These are phyloP conservation scores for Heteromurus nitidus DNA, from an alignment of 2,888 invertebrate genomes.

Conservation along the genomic window DNA sequence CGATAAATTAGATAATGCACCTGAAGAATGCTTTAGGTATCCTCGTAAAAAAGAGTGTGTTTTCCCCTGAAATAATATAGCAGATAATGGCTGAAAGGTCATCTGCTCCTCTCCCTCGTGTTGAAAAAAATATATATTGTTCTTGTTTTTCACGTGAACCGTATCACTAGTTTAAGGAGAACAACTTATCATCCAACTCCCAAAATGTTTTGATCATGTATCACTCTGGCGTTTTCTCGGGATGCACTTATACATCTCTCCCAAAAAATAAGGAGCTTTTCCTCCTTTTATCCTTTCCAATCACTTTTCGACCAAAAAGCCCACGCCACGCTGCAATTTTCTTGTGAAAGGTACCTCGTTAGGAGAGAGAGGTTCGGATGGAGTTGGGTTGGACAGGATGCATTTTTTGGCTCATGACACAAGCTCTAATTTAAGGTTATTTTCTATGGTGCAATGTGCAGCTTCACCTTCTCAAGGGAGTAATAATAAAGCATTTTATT, in stretches of 20 bases:
- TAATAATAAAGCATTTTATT: too few relatives aligned
- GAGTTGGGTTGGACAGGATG: too few relatives aligned
- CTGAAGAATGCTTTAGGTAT: constrained; percentile 8
- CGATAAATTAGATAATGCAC: not conserved
- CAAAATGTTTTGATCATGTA: not conserved
- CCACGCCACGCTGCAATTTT: not conserved
- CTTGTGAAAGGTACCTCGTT: constrained; percentile 3
- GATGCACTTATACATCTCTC: not conserved
- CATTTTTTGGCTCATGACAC: too few relatives aligned
- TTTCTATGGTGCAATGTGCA: too few relatives aligned
- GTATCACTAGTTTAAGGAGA: constrained; percentile 22
- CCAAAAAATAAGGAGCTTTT: not conserved
- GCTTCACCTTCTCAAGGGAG: too few relatives aligned
- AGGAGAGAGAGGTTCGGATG: too few relatives aligned
- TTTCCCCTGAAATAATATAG: constrained; percentile 1
- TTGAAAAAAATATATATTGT: not conserved
- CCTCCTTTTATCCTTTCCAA: not conserved
- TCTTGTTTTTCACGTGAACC: constrained; percentile 6
- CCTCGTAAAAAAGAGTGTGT: not conserved
- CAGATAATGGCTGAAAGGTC: constrained; percentile 16
- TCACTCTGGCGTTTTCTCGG: not conserved
- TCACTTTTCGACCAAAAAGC: too few relatives aligned
- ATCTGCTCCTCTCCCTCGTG: too few relatives aligned
- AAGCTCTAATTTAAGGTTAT: too few relatives aligned
- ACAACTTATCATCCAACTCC: not conserved